phyloP scores from a whole-genome alignment of 2,888 invertebrate genomes.

The Pandemis cinnamomeana region DNA sequence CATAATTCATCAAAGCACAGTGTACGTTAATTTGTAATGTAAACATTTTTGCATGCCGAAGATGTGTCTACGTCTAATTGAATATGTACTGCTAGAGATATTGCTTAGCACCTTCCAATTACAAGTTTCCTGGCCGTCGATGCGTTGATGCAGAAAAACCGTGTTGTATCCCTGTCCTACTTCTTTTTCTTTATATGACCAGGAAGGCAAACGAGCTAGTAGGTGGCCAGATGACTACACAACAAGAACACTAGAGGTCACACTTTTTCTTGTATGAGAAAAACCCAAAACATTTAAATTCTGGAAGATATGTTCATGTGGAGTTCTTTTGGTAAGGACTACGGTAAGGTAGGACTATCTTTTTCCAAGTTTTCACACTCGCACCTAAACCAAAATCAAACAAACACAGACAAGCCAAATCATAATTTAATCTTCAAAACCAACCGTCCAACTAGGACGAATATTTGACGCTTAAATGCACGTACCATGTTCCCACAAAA shows the following conservation, averaged over 20 bases:
- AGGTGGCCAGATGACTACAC: too few species aligned
- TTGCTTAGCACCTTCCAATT: constrained; percentile 10
- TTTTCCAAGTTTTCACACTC: neutral
- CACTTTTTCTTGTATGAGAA: too few species aligned
- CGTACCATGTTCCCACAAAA: constrained; percentile 53
- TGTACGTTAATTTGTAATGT: constrained; percentile 37
- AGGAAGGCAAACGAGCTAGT: too few species aligned
- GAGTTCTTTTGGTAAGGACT: too few species aligned
- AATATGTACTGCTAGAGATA: constrained; percentile 7
- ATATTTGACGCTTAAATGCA: neutral
- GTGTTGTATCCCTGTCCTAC: too few species aligned
- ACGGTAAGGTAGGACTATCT: too few species aligned
- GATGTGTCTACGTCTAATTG: constrained; percentile 18
- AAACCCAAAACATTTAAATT: too few species aligned
- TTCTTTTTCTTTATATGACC: too few species aligned
- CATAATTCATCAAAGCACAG: constrained; percentile 63
- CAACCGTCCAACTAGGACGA: neutral
- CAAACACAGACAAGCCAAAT: neutral
- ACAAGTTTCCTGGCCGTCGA: neutral
- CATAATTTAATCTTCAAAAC: neutral
- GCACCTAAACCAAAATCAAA: neutral
- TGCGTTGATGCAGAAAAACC: neutral
- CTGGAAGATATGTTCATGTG: too few species aligned
- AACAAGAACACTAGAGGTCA: too few species aligned
- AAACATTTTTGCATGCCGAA: constrained; percentile 38